Percentiles rank a stretch among this genome's conserved stretches.
These are phyloP conservation scores for Ethmia dodecea DNA, from an alignment of 2,888 invertebrate genomes.

Conservation along the genomic window DNA sequence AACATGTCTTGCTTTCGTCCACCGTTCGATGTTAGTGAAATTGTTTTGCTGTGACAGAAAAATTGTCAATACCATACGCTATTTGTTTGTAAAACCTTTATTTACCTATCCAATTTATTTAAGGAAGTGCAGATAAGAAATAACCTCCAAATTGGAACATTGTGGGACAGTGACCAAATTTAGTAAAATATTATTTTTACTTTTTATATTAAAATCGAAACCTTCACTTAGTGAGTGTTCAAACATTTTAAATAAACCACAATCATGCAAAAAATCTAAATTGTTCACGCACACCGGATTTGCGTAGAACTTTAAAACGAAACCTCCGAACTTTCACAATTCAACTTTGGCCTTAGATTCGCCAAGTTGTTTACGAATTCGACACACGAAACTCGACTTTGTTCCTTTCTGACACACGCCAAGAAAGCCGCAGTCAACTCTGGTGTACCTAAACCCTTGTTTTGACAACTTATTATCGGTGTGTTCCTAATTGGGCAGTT, in stretches of 20 bases:
- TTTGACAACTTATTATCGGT: conserved; percentile 74
- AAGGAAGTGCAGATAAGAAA: no score
- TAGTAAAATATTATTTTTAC: no score
- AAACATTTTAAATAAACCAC: background rate
- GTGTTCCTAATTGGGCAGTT: conserved; percentile 46
- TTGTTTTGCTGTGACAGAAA: no score
- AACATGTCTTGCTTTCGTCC: no score
- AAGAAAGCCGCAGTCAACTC: conserved; percentile 19
- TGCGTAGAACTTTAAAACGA: conserved; percentile 58
- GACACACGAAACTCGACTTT: conserved; percentile 30
- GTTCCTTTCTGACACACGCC: conserved; percentile 25
- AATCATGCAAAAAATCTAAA: conserved; percentile 24
- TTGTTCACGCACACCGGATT: conserved; percentile 50
- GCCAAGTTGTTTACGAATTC: conserved; percentile 23
- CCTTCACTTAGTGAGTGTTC: no score
- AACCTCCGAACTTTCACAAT: conserved; percentile 69
- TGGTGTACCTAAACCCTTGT: conserved; percentile 49
- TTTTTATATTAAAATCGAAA: no score
- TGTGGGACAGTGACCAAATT: no score
- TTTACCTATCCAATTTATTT: no score
- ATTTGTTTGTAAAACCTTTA: no score
- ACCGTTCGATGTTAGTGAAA: no score
- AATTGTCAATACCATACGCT: no score
- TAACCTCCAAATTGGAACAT: no score
- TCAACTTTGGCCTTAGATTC: conserved; percentile 66